Conservation (phyloP, 2,113 vertebrate genomes). For the Orthonyx spaldingii region DNA sequence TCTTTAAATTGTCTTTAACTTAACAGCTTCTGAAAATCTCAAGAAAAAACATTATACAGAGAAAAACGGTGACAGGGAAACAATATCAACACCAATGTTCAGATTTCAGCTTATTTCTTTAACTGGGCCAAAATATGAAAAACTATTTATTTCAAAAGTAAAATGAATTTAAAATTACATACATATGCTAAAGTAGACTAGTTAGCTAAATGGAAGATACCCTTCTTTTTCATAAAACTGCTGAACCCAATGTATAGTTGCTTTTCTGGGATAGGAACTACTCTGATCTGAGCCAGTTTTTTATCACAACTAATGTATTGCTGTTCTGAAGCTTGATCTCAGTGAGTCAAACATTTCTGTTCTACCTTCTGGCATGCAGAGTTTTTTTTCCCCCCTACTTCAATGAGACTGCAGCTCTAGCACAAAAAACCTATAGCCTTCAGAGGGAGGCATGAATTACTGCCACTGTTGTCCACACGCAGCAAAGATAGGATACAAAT, state of each 20-base stretch:
- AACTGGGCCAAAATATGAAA: neutral
- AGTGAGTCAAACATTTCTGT: neutral
- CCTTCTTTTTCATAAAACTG: neutral
- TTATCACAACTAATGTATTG: neutral
- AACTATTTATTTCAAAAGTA: neutral
- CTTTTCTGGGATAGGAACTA: neutral
- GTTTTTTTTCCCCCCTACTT: neutral
- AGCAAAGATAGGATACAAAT: neutral
- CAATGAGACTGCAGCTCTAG: neutral
- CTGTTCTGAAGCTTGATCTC: neutral
- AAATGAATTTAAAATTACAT: neutral
- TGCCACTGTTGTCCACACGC: neutral
- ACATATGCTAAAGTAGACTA: neutral
- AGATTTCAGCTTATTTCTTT: neutral
- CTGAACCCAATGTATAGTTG: neutral
- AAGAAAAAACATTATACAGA: neutral
- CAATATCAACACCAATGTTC: neutral
- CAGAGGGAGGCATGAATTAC: neutral
- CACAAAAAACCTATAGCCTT: rapidly evolving
- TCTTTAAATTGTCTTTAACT: neutral
- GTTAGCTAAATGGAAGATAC: neutral
- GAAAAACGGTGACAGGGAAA: neutral
- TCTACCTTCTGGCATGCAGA: neutral
- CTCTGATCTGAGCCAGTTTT: neutral
- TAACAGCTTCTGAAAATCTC: neutral